Base-by-base conservation (phyloP, 2,113 vertebrate species). In the Piaya cayana region DNA sequence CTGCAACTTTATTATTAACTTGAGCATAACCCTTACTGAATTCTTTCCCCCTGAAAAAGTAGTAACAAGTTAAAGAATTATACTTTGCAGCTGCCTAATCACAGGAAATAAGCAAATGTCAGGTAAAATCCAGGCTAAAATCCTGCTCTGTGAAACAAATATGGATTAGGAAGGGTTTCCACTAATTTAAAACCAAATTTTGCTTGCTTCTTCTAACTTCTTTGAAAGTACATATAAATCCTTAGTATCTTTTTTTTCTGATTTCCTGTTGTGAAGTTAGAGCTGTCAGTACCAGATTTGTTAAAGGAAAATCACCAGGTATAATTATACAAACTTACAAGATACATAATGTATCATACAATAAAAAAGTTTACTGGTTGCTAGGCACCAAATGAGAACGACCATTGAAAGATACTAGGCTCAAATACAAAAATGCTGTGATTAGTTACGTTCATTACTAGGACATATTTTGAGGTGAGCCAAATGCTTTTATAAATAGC, bases 21-120 rank as follows among this genome's bases (percentile, higher is more conserved):
- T 8, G 3, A 60, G 14, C 19, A 68, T 52, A 59, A 67, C 27
- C 23, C 16, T 58, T 62, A 59, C 3, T 50, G 21, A 36, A 74
- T 37, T 74, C 19, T 59, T 49, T 17, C 13, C 37, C 5, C 4
- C 2, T 0, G 0, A 12, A 62, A 88, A 76, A 43, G 6, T 3
- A 60, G 15, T 26, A 63, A 17, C 14, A 72, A 60, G 12, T 45
- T 53, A 32, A 53, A 68, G 26, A 64, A 26, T 53, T 64, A 25
- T 10, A 75, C 12, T 37, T 71, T 43, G 36, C 25, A 81, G 37
- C 7, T 75, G 17, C 34, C 50, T 39, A 50, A 74, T 30, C 20
- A 34, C 16, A 60, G 22, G 3, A 63, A 53, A 89, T 32, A 92
- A 78, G 37, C 22, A 63, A 67, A 80, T 2, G 17, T 63, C 47